Percentiles rank a stretch among this genome's conserved stretches.
Conservation (phyloP, 2,797 vertebrate species). For the Anisognathus igniventris region DNA sequence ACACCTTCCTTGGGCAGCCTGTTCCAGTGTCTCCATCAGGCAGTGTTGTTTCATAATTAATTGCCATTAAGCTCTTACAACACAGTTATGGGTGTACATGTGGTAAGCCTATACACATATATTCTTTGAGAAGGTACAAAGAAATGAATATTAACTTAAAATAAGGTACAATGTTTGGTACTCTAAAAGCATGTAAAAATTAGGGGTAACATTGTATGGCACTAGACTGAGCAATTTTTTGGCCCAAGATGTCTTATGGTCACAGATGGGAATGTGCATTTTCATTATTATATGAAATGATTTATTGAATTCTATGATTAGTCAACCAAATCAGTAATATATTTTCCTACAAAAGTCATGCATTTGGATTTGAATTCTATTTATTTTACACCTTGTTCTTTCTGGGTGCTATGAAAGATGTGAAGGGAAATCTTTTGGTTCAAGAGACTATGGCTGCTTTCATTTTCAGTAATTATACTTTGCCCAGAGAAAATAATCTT, state of each 20-base stretch:
- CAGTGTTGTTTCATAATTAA: neutral
- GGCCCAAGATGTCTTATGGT: neutral
- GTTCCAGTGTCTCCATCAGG: neutral
- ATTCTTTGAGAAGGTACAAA: neutral
- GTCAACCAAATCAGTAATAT: neutral
- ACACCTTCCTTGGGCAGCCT: neutral
- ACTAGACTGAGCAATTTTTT: neutral
- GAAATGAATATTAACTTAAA: neutral
- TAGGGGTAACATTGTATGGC: neutral
- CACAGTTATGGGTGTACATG: neutral
- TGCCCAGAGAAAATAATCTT: neutral
- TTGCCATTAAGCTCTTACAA: neutral
- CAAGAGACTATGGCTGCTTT: neutral
- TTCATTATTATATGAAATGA: neutral
- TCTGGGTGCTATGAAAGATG: neutral
- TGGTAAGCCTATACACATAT: accelerated
- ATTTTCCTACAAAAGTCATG: neutral
- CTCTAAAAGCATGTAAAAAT: neutral
- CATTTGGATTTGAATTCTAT: neutral
- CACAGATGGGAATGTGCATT: neutral
- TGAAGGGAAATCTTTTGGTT: neutral
- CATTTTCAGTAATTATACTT: neutral
- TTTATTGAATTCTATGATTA: neutral
- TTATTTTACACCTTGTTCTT: neutral
- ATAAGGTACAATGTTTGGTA: neutral